phyloP scores from a whole-genome alignment of 2,888 invertebrate species.

The Euphydryas editha region DNA sequence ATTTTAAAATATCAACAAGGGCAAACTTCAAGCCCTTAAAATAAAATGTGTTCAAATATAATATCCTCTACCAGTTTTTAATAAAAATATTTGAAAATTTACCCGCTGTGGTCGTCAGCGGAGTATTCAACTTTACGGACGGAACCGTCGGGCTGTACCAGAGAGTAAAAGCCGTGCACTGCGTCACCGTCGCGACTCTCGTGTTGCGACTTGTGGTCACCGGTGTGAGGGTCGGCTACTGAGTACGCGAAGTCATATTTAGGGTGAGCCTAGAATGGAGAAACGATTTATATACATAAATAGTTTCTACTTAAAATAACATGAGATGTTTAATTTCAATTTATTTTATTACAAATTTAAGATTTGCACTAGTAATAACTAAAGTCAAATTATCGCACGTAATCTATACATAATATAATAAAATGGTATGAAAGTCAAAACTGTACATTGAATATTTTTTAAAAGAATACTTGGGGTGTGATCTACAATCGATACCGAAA shows the following conservation, averaged over 20 bases:
- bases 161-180: conserved; percentile 84
- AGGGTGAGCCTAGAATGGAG: conserved; percentile 59
- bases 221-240: conserved; percentile 82
- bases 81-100: conserved; percentile 40
- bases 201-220: conserved; percentile 82
- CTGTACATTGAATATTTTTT: too few species aligned
- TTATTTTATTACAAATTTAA: too few species aligned
- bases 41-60: not conserved
- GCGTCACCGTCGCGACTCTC: conserved; percentile 80
- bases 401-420: too few species aligned
- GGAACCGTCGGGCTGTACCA: conserved; percentile 79
- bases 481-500: too few species aligned
- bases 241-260: conserved; percentile 80
- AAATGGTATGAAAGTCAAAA: too few species aligned
- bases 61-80: not conserved
- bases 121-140: conserved; percentile 79
- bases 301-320: too few species aligned
- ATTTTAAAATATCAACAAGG: too few species aligned
- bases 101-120: conserved; percentile 73
- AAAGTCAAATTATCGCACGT: not conserved
- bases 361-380: too few species aligned
- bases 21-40: too few species aligned
- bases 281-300: not conserved
- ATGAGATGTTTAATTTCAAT: too few species aligned
- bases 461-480: too few species aligned